Conservation (phyloP, 2,888 invertebrate genomes). For the Orthosia gothica region DNA sequence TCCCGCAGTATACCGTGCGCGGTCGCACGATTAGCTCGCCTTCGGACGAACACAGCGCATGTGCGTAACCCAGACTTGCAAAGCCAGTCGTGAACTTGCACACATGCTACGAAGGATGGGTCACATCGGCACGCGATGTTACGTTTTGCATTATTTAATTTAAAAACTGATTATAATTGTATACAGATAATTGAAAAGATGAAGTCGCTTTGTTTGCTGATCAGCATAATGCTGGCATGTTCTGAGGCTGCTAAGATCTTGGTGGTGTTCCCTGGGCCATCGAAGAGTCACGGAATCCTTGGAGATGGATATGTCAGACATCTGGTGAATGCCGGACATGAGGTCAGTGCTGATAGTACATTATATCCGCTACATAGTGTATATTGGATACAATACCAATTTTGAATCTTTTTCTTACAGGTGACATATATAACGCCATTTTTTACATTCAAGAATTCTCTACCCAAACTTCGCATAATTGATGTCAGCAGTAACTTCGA, state of each 20-base stretch:
- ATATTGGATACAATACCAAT: no score
- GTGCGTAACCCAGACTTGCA: no score
- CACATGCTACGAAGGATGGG: no score
- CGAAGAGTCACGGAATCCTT: constrained; percentile 73
- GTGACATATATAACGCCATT: constrained; percentile 76
- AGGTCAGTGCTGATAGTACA: constrained; percentile 69
- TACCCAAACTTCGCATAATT: constrained; percentile 70
- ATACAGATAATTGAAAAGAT: constrained; percentile 31
- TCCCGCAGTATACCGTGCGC: no score
- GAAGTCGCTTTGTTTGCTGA: constrained; percentile 25
- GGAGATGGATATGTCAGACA: constrained; percentile 71
- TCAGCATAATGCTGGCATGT: constrained; percentile 32
- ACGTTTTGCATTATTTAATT: no score
- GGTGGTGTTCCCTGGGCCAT: constrained; percentile 70
- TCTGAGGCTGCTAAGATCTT: constrained; percentile 69
- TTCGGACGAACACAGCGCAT: no score
- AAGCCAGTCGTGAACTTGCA: no score
- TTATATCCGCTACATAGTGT: no score
- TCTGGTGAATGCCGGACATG: constrained; percentile 73
- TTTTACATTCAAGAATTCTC: constrained; percentile 64
- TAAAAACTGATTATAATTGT: no score
- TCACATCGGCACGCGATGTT: no score
- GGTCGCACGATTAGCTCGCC: no score
- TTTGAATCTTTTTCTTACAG: constrained; percentile 65
- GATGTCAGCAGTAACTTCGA: constrained; percentile 72